Evolutionary conservation across 37 sponge, comb jelly and placozoan genomes (phyloP), one percentile per base, ranked within the genome.

Genomic region (Aphrocallistes beatrix): DNA sequence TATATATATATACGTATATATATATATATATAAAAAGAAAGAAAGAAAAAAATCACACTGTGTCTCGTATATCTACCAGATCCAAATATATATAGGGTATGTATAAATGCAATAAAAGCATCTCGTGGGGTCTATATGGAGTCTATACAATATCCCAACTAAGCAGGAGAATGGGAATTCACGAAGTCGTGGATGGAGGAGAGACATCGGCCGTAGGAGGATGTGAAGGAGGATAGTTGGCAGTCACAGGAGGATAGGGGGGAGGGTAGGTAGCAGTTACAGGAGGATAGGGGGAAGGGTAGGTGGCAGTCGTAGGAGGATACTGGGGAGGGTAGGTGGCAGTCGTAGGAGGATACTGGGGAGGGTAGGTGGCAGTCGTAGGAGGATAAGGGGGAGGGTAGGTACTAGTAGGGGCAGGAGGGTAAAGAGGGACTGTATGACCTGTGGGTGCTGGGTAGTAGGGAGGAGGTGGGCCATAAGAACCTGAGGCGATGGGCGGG

Each of bases 401-500:
- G 82, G n/a, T 60, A 81, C 69, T 83, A 42, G 48, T 39, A 50
- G 37, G 51, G 38, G 37, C 19, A 25, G 38, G 34, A 82, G 19
- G 1, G 38, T 32, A 32, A 19, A 82, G 34, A 30, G 34, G 23
- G 9, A 1, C 3, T 1, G 86, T 49, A 39, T 40, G 38, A 81
- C 48, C 86, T 39, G 45, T 39, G 17, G 82, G 82, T 28, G 37
- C 36, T 81, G 82, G 19, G 17, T 81, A 42, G 86, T 45, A 16
- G 16, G 82, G 69, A 37, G 51, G 51, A 49, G 49, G 85, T 50
- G 84, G 10, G 85, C 89, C 36, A 91, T 86, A 3, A 89, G 86
- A 28, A 91, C 92, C 36, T 81, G 84, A 6, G 83, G 37, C 21
- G 36, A 45, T 1, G 23, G 30, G 40, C 81, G 82, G 85, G 30